phyloP scores from a whole-genome alignment of 2,888 invertebrate genomes.

The Trichogramma dendrolimi region DNA sequence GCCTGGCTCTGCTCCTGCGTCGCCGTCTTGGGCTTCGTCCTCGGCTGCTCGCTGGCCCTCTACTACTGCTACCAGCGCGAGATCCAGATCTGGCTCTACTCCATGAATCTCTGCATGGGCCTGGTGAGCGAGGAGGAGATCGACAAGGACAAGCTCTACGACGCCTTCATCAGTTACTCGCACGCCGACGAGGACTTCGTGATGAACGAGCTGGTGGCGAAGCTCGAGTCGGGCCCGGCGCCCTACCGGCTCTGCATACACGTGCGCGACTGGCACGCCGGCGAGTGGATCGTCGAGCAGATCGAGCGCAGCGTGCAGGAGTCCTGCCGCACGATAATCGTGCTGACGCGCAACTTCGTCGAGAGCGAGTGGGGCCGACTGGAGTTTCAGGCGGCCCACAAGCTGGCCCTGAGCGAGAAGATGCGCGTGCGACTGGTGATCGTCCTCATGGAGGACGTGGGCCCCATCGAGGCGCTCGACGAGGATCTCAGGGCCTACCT shows the following conservation, averaged over 20 bases:
- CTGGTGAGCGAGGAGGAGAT: slow-evolving; percentile 66
- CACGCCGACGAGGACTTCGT: slow-evolving; percentile 72
- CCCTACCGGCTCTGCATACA: slow-evolving; percentile 72
- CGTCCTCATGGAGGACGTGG: slow-evolving; percentile 69
- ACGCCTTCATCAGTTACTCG: slow-evolving; percentile 78
- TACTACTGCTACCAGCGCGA: slow-evolving; percentile 58
- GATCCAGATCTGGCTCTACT: slow-evolving; percentile 66
- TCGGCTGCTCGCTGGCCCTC: slow-evolving; percentile 52
- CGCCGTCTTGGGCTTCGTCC: slow-evolving; percentile 44
- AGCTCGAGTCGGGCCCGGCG: slow-evolving; percentile 61
- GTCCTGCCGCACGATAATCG: slow-evolving; percentile 66
- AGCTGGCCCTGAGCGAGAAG: slow-evolving; percentile 64
- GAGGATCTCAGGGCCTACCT: slow-evolving; percentile 68
- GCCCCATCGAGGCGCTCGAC: slow-evolving; percentile 60
- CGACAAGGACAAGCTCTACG: slow-evolving; percentile 65
- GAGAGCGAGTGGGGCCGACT: slow-evolving; percentile 72
- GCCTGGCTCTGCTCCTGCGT: not conserved
- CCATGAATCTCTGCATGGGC: slow-evolving; percentile 60
- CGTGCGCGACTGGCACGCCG: slow-evolving; percentile 69
- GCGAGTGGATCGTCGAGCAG: slow-evolving; percentile 66
- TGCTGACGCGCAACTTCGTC: slow-evolving; percentile 68
- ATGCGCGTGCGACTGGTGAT: slow-evolving; percentile 64
- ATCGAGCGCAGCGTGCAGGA: slow-evolving; percentile 68
- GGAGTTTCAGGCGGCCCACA: slow-evolving; percentile 71
- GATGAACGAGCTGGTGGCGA: slow-evolving; percentile 61